A percentile compares a stretch with the other conserved stretches of the same genome.
Conservation (phyloP, 1,140 invertebrate genomes). For the Drosophila arizonae region DNA sequence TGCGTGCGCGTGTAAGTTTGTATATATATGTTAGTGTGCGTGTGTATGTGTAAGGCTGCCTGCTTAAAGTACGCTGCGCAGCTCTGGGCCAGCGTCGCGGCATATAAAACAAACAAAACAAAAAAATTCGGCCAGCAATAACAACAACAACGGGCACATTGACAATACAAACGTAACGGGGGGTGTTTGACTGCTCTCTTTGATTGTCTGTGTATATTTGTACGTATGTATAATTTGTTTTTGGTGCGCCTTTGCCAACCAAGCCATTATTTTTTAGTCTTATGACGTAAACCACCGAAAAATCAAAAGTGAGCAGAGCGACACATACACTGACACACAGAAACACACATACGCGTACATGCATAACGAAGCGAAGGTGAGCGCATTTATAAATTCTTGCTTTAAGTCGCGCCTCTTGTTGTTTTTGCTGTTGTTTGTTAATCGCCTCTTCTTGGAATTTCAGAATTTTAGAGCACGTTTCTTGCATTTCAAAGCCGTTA, state of each 20-base stretch:
- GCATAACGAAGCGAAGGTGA: slow-evolving; percentile 63
- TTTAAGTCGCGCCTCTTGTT: slow-evolving; percentile 39
- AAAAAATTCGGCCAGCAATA: slow-evolving; percentile 30
- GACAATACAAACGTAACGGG: slow-evolving; percentile 31
- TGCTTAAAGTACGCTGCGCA: slow-evolving; percentile 46
- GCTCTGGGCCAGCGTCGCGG: slow-evolving; percentile 42
- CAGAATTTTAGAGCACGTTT: slow-evolving; percentile 32
- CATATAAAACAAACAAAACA: slow-evolving; percentile 50
- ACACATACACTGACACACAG: slow-evolving; percentile 44
- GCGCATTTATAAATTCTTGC: slow-evolving; percentile 67
- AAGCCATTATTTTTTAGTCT: slow-evolving; percentile 78
- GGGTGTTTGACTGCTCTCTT: slow-evolving; percentile 55
- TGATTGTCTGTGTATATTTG: background rate
- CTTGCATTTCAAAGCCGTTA: slow-evolving; percentile 31
- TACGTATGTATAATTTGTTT: slow-evolving; percentile 13
- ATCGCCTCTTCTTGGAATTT: slow-evolving; percentile 43
- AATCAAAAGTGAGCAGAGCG: slow-evolving; percentile 78
- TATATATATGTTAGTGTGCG: background rate
- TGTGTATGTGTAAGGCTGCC: slow-evolving; percentile 17
- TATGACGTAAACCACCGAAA: slow-evolving; percentile 79
- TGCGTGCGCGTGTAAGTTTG: slow-evolving; percentile 4
- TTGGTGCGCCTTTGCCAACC: slow-evolving; percentile 48
- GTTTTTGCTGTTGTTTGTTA: slow-evolving; percentile 28
- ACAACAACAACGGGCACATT: slow-evolving; percentile 25
- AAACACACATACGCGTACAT: slow-evolving; percentile 21